Conservation (phyloP, 2,113 vertebrate genomes). For the Sturnira hondurensis region DNA sequence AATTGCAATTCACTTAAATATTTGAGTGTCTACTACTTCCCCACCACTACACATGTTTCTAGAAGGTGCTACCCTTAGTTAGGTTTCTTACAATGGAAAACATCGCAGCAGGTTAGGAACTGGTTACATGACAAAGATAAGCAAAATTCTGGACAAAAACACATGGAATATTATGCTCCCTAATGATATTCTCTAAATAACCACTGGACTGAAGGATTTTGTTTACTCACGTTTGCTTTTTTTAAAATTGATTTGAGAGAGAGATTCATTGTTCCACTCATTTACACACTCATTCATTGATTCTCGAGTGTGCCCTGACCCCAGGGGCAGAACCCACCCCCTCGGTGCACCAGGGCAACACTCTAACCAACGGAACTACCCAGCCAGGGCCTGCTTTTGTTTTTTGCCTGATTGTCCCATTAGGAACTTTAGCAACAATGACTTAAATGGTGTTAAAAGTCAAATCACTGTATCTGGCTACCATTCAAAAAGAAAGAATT, state of each 20-base stretch:
- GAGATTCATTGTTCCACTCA: too few species aligned
- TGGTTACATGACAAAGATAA: not conserved
- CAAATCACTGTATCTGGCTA: not conserved
- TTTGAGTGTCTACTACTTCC: not conserved
- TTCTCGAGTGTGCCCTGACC: too few species aligned
- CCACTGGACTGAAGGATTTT: not conserved
- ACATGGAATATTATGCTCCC: not conserved
- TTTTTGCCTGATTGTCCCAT: not conserved
- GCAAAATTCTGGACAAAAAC: slow-evolving; percentile 1
- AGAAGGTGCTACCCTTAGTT: not conserved
- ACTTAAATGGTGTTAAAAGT: slow-evolving; percentile 36
- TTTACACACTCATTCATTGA: too few species aligned
- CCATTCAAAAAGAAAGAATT: slow-evolving; percentile 28
- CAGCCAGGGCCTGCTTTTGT: too few species aligned
- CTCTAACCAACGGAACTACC: too few species aligned
- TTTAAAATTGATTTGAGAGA: too few species aligned
- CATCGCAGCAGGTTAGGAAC: not conserved
- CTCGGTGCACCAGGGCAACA: too few species aligned
- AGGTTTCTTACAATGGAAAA: not conserved
- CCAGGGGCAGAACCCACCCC: too few species aligned
- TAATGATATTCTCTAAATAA: not conserved
- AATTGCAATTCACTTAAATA: not conserved
- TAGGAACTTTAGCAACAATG: slow-evolving; percentile 17
- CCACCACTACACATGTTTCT: not conserved
- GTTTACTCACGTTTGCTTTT: not conserved